Base-by-base conservation (phyloP, 1,140 invertebrate species). In the Chironomus striatipennis region DNA sequence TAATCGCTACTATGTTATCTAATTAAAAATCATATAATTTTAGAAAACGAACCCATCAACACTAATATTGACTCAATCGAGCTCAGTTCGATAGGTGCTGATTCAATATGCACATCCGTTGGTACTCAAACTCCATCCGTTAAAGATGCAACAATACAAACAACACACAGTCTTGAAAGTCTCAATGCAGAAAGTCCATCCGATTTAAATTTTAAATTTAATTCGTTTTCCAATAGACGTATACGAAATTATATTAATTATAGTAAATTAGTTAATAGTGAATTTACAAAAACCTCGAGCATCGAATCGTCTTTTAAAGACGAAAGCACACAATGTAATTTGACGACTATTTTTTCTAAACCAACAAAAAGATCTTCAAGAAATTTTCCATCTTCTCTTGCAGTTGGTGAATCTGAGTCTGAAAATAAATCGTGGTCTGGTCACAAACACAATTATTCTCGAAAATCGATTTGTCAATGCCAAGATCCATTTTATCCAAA, bases 371-470 rank as follows among this genome's bases (percentile, higher is more conserved):
- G 20, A 34, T 47, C 73, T 17, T 74, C 9, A 24, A 20, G 1
- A 12, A 67, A 74, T 4, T 77, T 3, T 75, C 21, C 74, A 73
- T 75, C 34, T 75, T 67, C 42, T 10, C 15, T 65, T 42, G 43
- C 78, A 73, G 47, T 73, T 77, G 81, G 81, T 67, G 78, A 77
- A 74, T 77, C 76, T 74, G 79, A 81, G 1, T 57, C 47, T 10
- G 79, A 80, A 75, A 80, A 79, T 8, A 79, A 81, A 77, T 18
- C 76, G 42, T 82, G 81, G 57, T 9, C 75, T 7, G 80, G 80
- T 7, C 74, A 82, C 65, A 75, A 78, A 10, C 79, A 82, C 74
- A 82, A 81, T 3, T 77, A 80, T 73, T 81, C 80, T 76, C 74
- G 78, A 47, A 79, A 77, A 67, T 79, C 77, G 17, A 74, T 79